Percentiles rank a stretch among this genome's conserved stretches.
phyloP scores from a whole-genome alignment of 2,888 invertebrate genomes.

The Conus canariensis region DNA sequence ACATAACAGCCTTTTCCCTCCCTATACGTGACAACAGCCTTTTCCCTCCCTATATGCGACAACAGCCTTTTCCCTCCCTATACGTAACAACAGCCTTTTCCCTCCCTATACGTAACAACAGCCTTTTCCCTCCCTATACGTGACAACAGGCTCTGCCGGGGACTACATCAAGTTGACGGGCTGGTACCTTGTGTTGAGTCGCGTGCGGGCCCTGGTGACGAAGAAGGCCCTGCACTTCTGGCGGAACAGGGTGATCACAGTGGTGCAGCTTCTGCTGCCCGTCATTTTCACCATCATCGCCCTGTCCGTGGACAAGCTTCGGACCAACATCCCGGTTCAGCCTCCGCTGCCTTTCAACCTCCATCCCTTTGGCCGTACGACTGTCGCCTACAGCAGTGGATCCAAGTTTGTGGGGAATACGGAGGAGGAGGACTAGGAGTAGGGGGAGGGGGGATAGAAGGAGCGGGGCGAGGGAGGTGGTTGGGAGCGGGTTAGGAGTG shows the following conservation, averaged over 20 bases:
- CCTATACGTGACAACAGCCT: no score
- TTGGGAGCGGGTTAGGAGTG: no score
- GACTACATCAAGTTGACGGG: slow-evolving; percentile 70
- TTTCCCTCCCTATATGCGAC: no score
- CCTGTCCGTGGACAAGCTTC: slow-evolving; percentile 82
- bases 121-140: slow-evolving; percentile 54
- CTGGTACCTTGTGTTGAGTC: slow-evolving; percentile 80
- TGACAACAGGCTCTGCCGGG: not conserved
- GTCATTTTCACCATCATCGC: slow-evolving; percentile 84
- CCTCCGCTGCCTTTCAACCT: slow-evolving; percentile 83
- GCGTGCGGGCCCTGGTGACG: slow-evolving; percentile 84
- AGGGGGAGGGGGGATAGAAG: not conserved
- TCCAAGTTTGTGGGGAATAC: not conserved
- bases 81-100: no score
- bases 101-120: slow-evolving; percentile 27
- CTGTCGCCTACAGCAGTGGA: slow-evolving; percentile 53
- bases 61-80: no score
- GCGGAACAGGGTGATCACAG: slow-evolving; percentile 84
- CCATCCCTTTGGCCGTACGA: slow-evolving; percentile 64
- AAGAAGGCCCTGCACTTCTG: slow-evolving; percentile 84
- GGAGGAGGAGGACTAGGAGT: no score
- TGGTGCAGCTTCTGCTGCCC: slow-evolving; percentile 83
- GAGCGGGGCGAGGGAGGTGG: no score
- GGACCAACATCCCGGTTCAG: slow-evolving; percentile 79
- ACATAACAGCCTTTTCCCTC: not conserved